phyloP scores from a whole-genome alignment of 2,888 invertebrate genomes.

The Entomobrya proxima region DNA sequence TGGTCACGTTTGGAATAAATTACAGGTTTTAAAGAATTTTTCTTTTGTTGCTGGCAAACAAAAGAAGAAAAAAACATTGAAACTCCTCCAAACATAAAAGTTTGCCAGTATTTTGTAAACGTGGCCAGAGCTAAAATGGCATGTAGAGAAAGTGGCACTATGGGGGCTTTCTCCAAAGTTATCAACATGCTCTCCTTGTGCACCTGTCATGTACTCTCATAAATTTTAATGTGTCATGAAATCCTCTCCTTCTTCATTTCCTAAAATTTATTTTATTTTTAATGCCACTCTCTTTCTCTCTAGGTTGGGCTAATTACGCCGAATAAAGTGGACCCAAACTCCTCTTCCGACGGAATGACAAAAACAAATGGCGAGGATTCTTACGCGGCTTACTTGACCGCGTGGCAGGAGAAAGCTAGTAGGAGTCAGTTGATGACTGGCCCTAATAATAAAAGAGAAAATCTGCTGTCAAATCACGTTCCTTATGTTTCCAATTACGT shows the following conservation, averaged over 20 bases:
- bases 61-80: neutral
- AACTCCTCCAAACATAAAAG: neutral
- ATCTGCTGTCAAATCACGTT: slow-evolving; percentile 25
- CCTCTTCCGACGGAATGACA: neutral
- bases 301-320: slow-evolving; percentile 47
- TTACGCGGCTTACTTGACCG: neutral
- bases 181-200: neutral
- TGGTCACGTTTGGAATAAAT: slow-evolving; percentile 26
- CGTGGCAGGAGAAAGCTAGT: neutral
- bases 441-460: neutral
- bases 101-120: slow-evolving; percentile 3
- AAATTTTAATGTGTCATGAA: slow-evolving; percentile 6
- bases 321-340: neutral
- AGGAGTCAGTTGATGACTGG: neutral
- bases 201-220: slow-evolving; percentile 6
- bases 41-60: neutral
- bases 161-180: neutral
- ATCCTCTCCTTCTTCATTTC: no score
- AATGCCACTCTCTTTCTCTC: neutral
- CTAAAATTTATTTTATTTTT: slow-evolving; percentile 6
- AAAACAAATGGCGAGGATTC: slow-evolving; percentile 23
- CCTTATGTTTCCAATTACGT: slow-evolving; percentile 6
- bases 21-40: slow-evolving; percentile 23
- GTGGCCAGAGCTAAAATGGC: neutral
- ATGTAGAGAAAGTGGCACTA: no score